Evolutionary conservation across 1,140 invertebrate genomes (phyloP).

Genomic region (Rhopalosiphum maidis): DNA sequence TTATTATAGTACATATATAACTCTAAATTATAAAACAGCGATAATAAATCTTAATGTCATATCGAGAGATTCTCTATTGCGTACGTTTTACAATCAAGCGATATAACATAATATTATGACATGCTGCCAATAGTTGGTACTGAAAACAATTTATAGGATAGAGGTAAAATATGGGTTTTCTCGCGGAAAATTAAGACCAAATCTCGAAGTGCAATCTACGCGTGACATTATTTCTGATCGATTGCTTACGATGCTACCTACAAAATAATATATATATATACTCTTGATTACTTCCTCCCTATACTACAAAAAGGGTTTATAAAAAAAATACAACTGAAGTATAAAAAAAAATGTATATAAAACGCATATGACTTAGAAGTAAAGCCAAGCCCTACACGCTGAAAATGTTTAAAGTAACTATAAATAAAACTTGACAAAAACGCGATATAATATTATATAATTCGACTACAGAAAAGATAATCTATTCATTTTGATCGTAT

Average conservation of each 20-base stretch:
- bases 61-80: neutral
- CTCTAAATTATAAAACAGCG: neutral
- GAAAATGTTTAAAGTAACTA: neutral
- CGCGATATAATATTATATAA: neutral
- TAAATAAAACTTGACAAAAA: neutral
- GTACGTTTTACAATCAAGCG: neutral
- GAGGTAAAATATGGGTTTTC: neutral
- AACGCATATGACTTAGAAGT: neutral
- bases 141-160: neutral
- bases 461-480: neutral
- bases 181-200: neutral
- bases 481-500: neutral
- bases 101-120: slow-evolving; percentile 1
- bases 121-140: neutral
- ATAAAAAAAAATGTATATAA: neutral
- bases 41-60: slow-evolving; percentile 10
- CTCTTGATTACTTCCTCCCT: too few relatives aligned
- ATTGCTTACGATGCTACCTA: neutral
- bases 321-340: neutral
- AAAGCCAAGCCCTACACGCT: neutral
- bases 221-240: neutral
- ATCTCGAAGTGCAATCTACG: neutral
- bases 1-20: neutral
- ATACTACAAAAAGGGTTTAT: neutral
- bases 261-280: neutral